Evolutionary conservation across 2,797 vertebrate species (phyloP).

Genomic region (Euthynnus affinis): DNA sequence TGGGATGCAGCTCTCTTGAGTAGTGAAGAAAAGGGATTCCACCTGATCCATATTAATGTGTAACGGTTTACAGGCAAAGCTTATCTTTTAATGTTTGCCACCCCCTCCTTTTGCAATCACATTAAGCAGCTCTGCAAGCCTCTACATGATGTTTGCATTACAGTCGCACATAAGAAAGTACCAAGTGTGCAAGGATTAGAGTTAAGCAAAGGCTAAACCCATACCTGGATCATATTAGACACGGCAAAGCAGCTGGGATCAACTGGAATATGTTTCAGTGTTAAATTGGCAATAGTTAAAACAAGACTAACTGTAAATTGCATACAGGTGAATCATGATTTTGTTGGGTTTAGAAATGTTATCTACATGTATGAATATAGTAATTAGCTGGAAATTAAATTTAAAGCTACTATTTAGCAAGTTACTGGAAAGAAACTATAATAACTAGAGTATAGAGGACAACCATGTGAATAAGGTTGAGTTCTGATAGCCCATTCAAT

Average conservation of each 20-base stretch:
- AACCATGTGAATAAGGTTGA: too few relatives aligned
- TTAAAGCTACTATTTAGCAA: neutral
- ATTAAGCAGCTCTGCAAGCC: conserved; percentile 69
- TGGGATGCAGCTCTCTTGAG: conserved; percentile 34
- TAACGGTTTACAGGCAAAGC: conserved; percentile 69
- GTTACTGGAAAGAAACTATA: too few relatives aligned
- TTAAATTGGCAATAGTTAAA: conserved; percentile 24
- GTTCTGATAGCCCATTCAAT: neutral
- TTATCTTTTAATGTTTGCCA: conserved; percentile 76
- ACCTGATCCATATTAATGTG: conserved; percentile 79
- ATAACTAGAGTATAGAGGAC: too few relatives aligned
- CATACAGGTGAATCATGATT: conserved; percentile 20
- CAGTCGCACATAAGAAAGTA: conserved; percentile 63
- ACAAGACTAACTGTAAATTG: conserved; percentile 11
- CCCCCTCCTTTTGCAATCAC: conserved; percentile 67
- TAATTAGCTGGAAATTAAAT: neutral
- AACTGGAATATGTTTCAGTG: conserved; percentile 53
- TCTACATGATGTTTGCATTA: conserved; percentile 78
- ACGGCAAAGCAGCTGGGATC: conserved; percentile 48
- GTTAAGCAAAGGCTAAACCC: conserved; percentile 66
- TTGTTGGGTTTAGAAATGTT: neutral
- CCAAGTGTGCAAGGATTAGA: conserved; percentile 69
- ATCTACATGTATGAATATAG: neutral
- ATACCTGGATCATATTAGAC: conserved; percentile 78
- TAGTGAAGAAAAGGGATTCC: conserved; percentile 57